These are phyloP conservation scores for Lissonota sp. DNA, from an alignment of 2,888 invertebrate species.

Conservation along the genomic window DNA sequence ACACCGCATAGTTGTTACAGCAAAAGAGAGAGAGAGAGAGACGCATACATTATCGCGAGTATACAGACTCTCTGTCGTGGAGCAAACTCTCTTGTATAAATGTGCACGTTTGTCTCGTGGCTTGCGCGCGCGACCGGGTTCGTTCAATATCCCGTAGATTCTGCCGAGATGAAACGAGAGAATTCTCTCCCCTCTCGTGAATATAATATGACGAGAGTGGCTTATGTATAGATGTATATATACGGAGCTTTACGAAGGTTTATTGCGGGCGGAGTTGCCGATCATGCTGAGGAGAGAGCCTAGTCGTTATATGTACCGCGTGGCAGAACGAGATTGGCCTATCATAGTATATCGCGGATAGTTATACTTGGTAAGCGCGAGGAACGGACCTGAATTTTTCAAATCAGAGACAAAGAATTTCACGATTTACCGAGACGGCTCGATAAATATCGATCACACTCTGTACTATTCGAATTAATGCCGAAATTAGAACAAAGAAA, in stretches of 20 bases:
- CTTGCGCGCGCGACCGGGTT: constrained; percentile 6
- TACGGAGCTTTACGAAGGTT: constrained; percentile 21
- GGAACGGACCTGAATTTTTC: too few species aligned
- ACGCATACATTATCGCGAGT: constrained; percentile 54
- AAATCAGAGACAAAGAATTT: too few species aligned
- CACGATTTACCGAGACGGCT: too few species aligned
- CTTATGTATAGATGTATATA: not conserved
- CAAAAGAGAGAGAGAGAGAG: not conserved
- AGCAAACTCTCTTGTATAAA: constrained; percentile 25
- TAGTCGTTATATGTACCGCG: constrained; percentile 16
- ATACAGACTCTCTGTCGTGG: constrained; percentile 31
- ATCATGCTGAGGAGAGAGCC: constrained; percentile 2
- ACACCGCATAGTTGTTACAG: constrained; percentile 51
- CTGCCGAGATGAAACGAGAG: constrained; percentile 33
- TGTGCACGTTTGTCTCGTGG: constrained; percentile 16
- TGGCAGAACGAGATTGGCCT: not conserved
- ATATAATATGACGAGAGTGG: constrained; percentile 36
- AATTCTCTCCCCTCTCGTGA: not conserved
- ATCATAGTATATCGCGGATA: too few species aligned
- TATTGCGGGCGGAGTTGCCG: constrained; percentile 39
- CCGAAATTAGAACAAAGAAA: too few species aligned
- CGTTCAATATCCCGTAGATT: constrained; percentile 31
- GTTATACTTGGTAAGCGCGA: too few species aligned
- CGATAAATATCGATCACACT: too few species aligned
- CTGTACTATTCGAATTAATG: too few species aligned